phyloP scores from a whole-genome alignment of 2,113 vertebrate genomes.

The Nanger granti region DNA sequence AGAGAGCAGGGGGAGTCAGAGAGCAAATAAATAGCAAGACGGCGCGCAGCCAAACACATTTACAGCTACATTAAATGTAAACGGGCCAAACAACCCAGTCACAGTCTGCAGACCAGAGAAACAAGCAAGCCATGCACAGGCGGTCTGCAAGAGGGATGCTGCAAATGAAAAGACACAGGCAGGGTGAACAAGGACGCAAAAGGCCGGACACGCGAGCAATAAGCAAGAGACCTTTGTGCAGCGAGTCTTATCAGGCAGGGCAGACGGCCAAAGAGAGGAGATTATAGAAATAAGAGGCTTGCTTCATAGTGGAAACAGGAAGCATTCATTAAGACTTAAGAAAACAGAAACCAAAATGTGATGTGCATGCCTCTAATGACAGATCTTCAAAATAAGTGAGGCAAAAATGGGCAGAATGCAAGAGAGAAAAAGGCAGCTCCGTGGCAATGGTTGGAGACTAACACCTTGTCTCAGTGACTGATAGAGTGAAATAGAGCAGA shows the following conservation, averaged over 20 bases:
- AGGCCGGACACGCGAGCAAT: fast-evolving
- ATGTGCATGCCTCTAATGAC: fast-evolving
- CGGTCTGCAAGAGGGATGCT: too few species aligned
- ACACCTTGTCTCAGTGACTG: fast-evolving
- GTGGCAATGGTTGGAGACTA: fast-evolving
- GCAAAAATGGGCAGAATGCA: background rate
- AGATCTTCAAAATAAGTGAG: background rate
- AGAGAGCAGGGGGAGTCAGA: fast-evolving
- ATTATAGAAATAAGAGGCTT: fast-evolving
- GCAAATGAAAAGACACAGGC: background rate
- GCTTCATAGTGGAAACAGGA: fast-evolving
- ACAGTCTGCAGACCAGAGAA: background rate
- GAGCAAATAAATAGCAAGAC: fast-evolving
- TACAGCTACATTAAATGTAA: fast-evolving
- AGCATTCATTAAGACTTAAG: background rate
- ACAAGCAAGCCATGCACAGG: too few species aligned
- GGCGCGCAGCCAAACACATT: fast-evolving
- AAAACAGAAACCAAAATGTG: background rate
- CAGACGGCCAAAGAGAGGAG: background rate
- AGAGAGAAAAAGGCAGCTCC: background rate
- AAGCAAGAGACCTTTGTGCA: fast-evolving
- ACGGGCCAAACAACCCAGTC: background rate
- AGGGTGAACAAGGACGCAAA: background rate
- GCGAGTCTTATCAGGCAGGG: fast-evolving
- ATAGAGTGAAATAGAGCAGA: background rate